These are phyloP conservation scores for Nephrotoma flavescens DNA, from an alignment of 2,888 invertebrate genomes.

Conservation along the genomic window DNA sequence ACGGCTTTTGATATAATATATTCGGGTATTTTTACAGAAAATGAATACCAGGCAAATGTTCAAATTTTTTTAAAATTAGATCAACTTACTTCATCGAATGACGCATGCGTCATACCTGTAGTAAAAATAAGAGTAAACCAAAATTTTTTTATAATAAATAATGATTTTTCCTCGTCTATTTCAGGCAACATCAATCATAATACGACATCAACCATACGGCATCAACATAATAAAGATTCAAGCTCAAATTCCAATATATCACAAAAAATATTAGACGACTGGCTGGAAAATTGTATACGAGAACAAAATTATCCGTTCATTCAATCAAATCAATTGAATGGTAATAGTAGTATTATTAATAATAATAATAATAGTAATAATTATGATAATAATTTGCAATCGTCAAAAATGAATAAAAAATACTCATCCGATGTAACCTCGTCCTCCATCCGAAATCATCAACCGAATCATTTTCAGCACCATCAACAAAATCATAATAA, in stretches of 20 bases:
- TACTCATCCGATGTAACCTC: background rate
- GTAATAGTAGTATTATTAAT: background rate
- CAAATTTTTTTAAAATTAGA: too few species aligned
- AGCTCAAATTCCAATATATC: background rate
- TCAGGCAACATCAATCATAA: background rate
- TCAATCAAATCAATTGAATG: constrained; percentile 19
- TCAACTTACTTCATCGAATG: too few species aligned
- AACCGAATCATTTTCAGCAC: background rate
- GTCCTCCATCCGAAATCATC: background rate
- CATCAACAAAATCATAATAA: background rate
- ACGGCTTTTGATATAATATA: too few species aligned
- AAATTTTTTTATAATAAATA: background rate
- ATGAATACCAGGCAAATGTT: too few species aligned
- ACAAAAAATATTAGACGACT: constrained; percentile 26
- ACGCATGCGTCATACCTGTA: background rate
- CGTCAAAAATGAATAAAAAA: background rate
- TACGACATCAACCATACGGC: background rate
- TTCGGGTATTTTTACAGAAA: too few species aligned
- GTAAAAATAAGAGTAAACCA: background rate
- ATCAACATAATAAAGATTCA: background rate
- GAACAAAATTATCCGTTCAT: constrained; percentile 18
- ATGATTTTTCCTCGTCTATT: background rate
- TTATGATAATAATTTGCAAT: background rate
- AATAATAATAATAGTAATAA: background rate
- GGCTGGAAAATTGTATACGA: constrained; percentile 30